Evolutionary conservation across 2,888 invertebrate genomes (phyloP).

Genomic region (Drosophila multiciliata): DNA sequence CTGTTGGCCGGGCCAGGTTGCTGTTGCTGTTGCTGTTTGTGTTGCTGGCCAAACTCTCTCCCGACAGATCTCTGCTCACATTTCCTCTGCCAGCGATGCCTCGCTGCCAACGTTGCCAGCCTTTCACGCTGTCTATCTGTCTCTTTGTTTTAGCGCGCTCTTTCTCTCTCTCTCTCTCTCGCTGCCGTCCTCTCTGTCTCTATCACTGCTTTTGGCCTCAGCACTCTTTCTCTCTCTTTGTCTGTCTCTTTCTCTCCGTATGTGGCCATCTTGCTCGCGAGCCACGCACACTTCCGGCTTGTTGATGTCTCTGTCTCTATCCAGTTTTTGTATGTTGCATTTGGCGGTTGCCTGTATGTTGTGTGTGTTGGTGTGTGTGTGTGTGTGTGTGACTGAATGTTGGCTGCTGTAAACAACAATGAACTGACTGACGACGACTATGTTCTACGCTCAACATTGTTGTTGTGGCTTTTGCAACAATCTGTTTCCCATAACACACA

Average conservation of each 20-base stretch:
- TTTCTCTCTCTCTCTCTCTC: slow-evolving; percentile 10
- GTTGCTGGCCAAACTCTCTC: slow-evolving; percentile 51
- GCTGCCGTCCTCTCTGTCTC: slow-evolving; percentile 10
- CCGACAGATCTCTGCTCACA: slow-evolving; percentile 60
- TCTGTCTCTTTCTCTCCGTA: slow-evolving; percentile 8
- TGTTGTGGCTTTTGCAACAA: slow-evolving; percentile 49
- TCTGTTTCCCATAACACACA: slow-evolving; percentile 44
- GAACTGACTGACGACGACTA: slow-evolving; percentile 31
- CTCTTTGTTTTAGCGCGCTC: slow-evolving; percentile 5
- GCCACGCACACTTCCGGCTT: slow-evolving; percentile 62
- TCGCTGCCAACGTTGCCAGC: slow-evolving; percentile 14
- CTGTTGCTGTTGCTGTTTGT: slow-evolving; percentile 19
- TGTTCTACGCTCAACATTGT: slow-evolving; percentile 39
- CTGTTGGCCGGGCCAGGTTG: slow-evolving; percentile 43
- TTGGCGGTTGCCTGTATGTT: slow-evolving; percentile 43
- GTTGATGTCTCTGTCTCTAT: slow-evolving; percentile 60
- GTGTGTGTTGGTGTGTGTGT: slow-evolving; percentile 3
- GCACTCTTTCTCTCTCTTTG: slow-evolving; percentile 1
- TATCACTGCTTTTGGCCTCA: slow-evolving; percentile 7
- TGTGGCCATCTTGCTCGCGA: slow-evolving; percentile 36
- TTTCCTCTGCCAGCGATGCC: slow-evolving; percentile 30
- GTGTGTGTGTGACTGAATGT: slow-evolving; percentile 33
- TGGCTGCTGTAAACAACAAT: slow-evolving; percentile 73
- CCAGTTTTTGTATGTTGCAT: slow-evolving; percentile 57
- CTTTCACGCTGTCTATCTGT: slow-evolving; percentile 19